Evolutionary conservation across 1,140 invertebrate species (phyloP).

Genomic region (Nasonia longicornis): DNA sequence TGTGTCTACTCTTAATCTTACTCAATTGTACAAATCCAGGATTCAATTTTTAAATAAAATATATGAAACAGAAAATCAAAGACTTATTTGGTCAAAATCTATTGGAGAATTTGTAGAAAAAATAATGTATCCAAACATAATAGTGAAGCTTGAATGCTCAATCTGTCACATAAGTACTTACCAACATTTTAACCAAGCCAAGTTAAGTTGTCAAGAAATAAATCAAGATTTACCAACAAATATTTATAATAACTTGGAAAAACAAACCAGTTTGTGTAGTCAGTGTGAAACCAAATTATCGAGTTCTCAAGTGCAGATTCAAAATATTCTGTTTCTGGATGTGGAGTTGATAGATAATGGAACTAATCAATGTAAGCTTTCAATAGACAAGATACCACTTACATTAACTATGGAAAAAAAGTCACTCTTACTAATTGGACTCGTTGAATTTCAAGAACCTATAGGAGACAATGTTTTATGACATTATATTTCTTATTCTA

Average conservation of each 20-base stretch:
- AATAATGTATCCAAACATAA: neutral
- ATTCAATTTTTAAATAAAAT: neutral
- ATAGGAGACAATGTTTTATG: neutral
- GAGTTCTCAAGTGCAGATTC: neutral
- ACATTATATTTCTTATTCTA: neutral
- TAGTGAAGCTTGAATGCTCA: neutral
- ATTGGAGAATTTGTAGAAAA: neutral
- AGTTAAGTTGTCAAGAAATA: neutral
- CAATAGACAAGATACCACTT: neutral
- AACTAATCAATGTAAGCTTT: neutral
- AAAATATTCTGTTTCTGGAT: neutral
- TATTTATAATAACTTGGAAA: too few species aligned
- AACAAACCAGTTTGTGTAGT: too few species aligned
- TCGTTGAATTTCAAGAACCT: neutral
- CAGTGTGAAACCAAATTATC: too few species aligned
- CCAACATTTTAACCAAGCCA: neutral
- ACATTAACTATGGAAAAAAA: neutral
- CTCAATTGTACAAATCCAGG: neutral
- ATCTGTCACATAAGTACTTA: neutral
- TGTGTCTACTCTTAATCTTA: neutral
- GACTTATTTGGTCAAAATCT: neutral
- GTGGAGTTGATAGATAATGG: neutral
- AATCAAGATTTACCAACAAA: neutral
- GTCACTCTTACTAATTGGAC: neutral
- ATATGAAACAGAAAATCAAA: neutral